A percentile compares a stretch with the other conserved stretches of the same genome.
Evolutionary conservation across 2,888 invertebrate genomes (phyloP).

Genomic region (Dioctria linearis): DNA sequence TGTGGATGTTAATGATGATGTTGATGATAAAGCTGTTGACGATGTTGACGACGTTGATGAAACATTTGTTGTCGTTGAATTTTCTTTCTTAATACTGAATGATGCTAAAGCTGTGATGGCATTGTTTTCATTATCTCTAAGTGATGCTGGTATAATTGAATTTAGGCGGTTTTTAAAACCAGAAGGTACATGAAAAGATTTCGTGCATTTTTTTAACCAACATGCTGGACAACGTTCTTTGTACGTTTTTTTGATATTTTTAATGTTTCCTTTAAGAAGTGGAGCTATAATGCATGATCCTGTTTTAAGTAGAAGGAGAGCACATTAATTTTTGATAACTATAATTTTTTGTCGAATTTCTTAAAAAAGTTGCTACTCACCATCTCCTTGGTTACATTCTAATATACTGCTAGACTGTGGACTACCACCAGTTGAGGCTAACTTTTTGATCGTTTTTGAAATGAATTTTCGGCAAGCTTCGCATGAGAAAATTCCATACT

Average conservation of each 20-base stretch:
- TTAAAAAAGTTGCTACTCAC: slow-evolving; percentile 61
- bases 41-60: neutral
- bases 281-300: slow-evolving; percentile 83
- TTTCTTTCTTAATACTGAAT: slow-evolving; percentile 52
- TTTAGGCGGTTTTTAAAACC: slow-evolving; percentile 79
- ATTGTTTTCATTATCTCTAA: slow-evolving; percentile 69
- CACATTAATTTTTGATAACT: slow-evolving; percentile 24
- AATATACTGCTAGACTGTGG: slow-evolving; percentile 71
- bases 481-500: slow-evolving; percentile 88
- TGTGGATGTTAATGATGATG: slow-evolving; percentile 21
- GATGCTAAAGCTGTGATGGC: slow-evolving; percentile 41
- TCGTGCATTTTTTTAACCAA: slow-evolving; percentile 88
- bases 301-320: slow-evolving; percentile 63
- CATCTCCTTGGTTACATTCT: slow-evolving; percentile 73
- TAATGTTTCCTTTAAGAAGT: slow-evolving; percentile 77
- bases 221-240: slow-evolving; percentile 87
- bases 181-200: slow-evolving; percentile 83
- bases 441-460: slow-evolving; percentile 82
- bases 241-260: slow-evolving; percentile 75
- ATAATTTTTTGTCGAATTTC: neutral
- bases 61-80: neutral
- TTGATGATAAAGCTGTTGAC: slow-evolving; percentile 1
- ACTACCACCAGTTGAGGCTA: slow-evolving; percentile 64
- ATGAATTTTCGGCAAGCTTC: slow-evolving; percentile 91
- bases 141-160: slow-evolving; percentile 79